Evolutionary conservation across 2,113 vertebrate species (phyloP).

Genomic region (Baryphthengus martii): DNA sequence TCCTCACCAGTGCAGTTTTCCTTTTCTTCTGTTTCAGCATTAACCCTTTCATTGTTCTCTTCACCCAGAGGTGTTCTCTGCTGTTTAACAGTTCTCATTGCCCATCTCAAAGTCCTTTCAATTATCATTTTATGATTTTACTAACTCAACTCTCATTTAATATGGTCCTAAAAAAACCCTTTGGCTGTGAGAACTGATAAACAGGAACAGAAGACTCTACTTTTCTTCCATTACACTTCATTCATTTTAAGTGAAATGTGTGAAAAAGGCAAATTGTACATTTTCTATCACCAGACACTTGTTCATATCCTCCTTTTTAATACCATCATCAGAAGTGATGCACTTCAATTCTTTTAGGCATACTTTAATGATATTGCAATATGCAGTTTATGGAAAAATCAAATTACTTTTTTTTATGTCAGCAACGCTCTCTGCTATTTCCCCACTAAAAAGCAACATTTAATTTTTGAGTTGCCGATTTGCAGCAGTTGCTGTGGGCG

Average conservation of each 20-base stretch:
- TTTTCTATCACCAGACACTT: neutral
- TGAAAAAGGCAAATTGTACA: neutral
- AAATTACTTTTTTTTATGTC: constrained; percentile 16
- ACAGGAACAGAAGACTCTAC: neutral
- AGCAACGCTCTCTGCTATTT: neutral
- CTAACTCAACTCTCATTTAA: neutral
- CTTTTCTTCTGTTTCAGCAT: neutral
- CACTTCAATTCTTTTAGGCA: constrained; percentile 11
- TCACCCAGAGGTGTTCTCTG: neutral
- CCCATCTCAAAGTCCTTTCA: neutral
- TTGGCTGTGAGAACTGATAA: neutral
- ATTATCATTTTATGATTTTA: neutral
- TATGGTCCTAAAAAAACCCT: neutral
- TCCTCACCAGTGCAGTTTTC: neutral
- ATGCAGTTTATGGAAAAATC: constrained; percentile 24
- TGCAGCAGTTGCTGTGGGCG: constrained; percentile 32
- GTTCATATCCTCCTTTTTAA: constrained; percentile 5
- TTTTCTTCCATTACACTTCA: neutral
- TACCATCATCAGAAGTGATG: neutral
- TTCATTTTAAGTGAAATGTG: neutral
- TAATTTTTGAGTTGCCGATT: constrained; percentile 45
- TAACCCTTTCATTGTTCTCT: neutral
- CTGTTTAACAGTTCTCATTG: neutral
- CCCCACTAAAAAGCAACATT: constrained; percentile 17
- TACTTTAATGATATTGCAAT: constrained; percentile 11